phyloP scores from a whole-genome alignment of 2,888 invertebrate species.

The Chloroclystis v-ata region DNA sequence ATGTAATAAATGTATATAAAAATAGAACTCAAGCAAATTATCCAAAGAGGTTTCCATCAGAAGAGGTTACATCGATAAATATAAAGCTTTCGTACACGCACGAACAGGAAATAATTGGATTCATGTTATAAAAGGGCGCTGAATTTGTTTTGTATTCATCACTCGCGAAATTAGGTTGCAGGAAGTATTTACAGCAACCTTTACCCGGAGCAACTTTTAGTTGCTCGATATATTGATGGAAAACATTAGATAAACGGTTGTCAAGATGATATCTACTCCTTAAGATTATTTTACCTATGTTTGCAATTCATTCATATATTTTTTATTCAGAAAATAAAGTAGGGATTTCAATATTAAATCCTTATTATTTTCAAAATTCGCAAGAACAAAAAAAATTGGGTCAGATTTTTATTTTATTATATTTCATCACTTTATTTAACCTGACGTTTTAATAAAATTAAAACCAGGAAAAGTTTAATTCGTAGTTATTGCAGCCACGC shows the following conservation, averaged over 20 bases:
- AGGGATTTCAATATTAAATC: too few species aligned
- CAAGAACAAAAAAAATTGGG: too few species aligned
- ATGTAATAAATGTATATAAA: neutral
- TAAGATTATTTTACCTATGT: too few species aligned
- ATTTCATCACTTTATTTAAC: too few species aligned
- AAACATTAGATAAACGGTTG: neutral
- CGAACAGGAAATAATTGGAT: slow-evolving; percentile 30
- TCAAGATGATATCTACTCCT: too few species aligned
- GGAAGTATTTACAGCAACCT: slow-evolving; percentile 16
- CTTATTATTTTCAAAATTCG: too few species aligned
- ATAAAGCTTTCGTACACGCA: slow-evolving; percentile 15
- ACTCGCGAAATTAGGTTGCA: slow-evolving; percentile 38
- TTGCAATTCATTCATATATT: too few species aligned
- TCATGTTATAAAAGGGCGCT: slow-evolving; percentile 31
- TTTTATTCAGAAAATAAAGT: too few species aligned
- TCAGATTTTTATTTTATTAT: too few species aligned
- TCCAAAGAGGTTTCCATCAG: neutral
- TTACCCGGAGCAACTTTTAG: slow-evolving; percentile 2
- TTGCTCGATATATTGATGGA: neutral
- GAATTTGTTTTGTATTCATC: slow-evolving; percentile 43
- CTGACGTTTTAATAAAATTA: too few species aligned
- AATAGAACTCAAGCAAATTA: neutral
- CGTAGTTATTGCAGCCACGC: too few species aligned
- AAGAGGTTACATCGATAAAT: slow-evolving; percentile 5
- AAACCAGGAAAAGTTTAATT: too few species aligned